Evolutionary conservation across 2,113 vertebrate genomes (phyloP).

Genomic region (Calyptommatus sinebrachiatus): DNA sequence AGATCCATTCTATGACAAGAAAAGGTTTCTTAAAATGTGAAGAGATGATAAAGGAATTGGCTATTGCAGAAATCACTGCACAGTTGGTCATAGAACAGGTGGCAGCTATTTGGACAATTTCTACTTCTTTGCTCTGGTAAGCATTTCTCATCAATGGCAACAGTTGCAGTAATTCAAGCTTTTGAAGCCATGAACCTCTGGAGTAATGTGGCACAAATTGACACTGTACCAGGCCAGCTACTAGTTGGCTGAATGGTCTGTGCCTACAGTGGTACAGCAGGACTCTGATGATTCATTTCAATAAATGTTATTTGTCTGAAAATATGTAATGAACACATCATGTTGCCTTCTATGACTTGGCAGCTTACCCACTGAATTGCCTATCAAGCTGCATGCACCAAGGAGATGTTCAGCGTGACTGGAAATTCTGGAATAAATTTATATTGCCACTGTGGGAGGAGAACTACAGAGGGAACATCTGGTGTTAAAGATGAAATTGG

Average conservation of each 20-base stretch:
- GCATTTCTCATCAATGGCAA: slow-evolving; percentile 42
- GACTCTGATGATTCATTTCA: slow-evolving; percentile 38
- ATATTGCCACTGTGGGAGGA: slow-evolving; percentile 36
- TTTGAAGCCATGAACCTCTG: slow-evolving; percentile 46
- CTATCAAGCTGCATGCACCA: slow-evolving; percentile 22
- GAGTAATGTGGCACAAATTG: slow-evolving; percentile 51
- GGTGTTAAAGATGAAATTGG: slow-evolving; percentile 1
- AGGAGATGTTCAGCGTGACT: slow-evolving; percentile 41
- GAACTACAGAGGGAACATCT: slow-evolving; percentile 49
- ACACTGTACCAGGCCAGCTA: slow-evolving; percentile 20
- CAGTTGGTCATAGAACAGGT: slow-evolving; percentile 27
- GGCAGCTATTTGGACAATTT: slow-evolving; percentile 46
- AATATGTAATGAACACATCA: slow-evolving; percentile 48
- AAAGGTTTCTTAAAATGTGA: neutral
- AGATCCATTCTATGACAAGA: neutral
- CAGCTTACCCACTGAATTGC: slow-evolving; percentile 33
- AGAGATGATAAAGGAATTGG: slow-evolving; percentile 14
- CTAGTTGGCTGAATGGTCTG: slow-evolving; percentile 35
- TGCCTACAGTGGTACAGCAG: slow-evolving; percentile 34
- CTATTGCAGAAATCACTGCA: neutral
- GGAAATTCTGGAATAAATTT: slow-evolving; percentile 45
- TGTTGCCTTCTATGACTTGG: neutral
- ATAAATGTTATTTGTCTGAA: slow-evolving; percentile 45
- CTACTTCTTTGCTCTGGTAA: slow-evolving; percentile 29
- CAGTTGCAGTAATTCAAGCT: slow-evolving; percentile 16